Percentiles rank a stretch among this genome's conserved stretches.
Conservation (phyloP, 2,888 invertebrate species). For the Dasysyrphus albostriatus region DNA sequence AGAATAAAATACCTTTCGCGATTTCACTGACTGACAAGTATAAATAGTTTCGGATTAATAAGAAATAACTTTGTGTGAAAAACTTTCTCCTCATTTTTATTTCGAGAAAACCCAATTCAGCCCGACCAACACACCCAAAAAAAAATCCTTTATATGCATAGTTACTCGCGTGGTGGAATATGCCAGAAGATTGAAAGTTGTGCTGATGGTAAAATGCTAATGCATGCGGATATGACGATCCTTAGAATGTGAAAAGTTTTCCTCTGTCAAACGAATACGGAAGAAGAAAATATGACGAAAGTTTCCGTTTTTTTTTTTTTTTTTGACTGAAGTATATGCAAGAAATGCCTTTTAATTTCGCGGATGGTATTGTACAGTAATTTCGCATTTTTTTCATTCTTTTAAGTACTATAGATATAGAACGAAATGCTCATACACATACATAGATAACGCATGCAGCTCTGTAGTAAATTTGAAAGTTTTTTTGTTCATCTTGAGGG, state of each 20-base stretch:
- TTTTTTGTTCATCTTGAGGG: neutral
- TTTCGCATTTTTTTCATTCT: slow-evolving; percentile 15
- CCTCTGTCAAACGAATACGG: neutral
- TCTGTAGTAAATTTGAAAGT: neutral
- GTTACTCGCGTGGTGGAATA: too few relatives aligned
- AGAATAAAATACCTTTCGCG: slow-evolving; percentile 6
- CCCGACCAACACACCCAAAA: neutral
- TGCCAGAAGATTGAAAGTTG: slow-evolving; percentile 18
- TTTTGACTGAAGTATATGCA: neutral
- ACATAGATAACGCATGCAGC: neutral
- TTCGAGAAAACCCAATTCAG: neutral
- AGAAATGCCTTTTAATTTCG: slow-evolving; percentile 54
- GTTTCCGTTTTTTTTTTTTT: neutral
- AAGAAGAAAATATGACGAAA: slow-evolving; percentile 2
- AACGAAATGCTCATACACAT: neutral
- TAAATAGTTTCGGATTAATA: slow-evolving; percentile 37
- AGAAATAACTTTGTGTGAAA: slow-evolving; percentile 15
- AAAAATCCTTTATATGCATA: too few relatives aligned
- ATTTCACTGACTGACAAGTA: slow-evolving; percentile 29
- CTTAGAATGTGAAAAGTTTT: slow-evolving; percentile 56
- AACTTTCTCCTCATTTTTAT: neutral
- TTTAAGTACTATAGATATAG: neutral
- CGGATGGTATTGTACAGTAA: slow-evolving; percentile 42
- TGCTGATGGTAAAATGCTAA: slow-evolving; percentile 33
- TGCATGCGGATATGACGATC: slow-evolving; percentile 46